Evolutionary conservation across 2,888 invertebrate genomes (phyloP), one percentile per base, ranked within the genome.

Genomic region (Imbricaverruca yamaguchii): DNA sequence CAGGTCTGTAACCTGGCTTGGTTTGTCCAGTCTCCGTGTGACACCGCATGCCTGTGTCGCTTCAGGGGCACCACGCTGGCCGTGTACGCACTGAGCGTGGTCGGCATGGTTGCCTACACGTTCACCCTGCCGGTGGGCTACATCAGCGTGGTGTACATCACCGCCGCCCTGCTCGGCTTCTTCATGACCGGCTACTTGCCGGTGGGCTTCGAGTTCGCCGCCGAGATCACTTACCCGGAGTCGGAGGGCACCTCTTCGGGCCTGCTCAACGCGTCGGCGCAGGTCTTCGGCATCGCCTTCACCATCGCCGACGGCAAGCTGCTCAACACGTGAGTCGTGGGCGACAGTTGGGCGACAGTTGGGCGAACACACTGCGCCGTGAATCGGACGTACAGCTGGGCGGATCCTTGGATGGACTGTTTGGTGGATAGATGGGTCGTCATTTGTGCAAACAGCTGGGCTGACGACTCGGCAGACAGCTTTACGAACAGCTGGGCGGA

Each of bases 171-270:
- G 55, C 90, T 99, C 82, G 98, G 98, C 84, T 98, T 98, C 89
- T 98, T 98, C 89, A 98, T 98, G 98, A 98, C 98, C n/a, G 98
- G 98, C 23, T 96, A 98, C 86, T 88, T 99, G 81, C 97, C 98
- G 0, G 95, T 99, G 23, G 98, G 98, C 2, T 99, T 98, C 89
- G 98, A 98, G 88, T 94, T 98, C 85, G 98, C 96, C 2, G 96
- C 98, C 0, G 98, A 98, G 88, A 89, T 99, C 77, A 99, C 98
- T 0, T 98, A 95, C 86, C 98, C 98, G 0, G 96, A 97, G 87
- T 95, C 98, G 0, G 98, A 99, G 89, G 98, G 98, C 23, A 98
- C 98, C 0, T 95, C 97, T 0, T 94, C 97, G 0, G 98, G 98
- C 4, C 89, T 99, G 74, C 89, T 99, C 78, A 99, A 99, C 87